A percentile compares a stretch with the other conserved stretches of the same genome.
Conservation (phyloP, 2,113 vertebrate species). For the Triplophysa siluroides region DNA sequence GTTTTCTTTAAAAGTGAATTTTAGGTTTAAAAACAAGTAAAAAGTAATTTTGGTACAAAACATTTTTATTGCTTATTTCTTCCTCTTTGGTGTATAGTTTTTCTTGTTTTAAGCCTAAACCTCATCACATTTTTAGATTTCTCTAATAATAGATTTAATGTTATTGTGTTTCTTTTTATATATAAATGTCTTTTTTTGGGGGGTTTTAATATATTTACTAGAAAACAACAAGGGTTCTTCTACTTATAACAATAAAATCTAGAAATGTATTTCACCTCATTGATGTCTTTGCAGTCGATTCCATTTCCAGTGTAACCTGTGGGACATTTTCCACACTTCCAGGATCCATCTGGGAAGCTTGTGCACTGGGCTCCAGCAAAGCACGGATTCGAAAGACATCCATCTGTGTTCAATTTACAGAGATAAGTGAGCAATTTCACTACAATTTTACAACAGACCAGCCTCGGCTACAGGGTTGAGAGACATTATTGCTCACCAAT, state of each 20-base stretch:
- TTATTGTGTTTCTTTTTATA: too few species aligned
- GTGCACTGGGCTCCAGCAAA: slow-evolving; percentile 89
- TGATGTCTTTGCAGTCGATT: slow-evolving; percentile 86
- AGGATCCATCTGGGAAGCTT: slow-evolving; percentile 91
- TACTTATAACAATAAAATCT: too few species aligned
- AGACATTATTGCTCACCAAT: slow-evolving; percentile 64
- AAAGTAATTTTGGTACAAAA: too few species aligned
- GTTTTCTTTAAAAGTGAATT: too few species aligned
- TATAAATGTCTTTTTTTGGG: too few species aligned
- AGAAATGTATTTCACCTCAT: slow-evolving; percentile 81
- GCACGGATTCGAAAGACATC: slow-evolving; percentile 96
- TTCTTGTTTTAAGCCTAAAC: too few species aligned
- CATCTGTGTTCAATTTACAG: slow-evolving; percentile 76
- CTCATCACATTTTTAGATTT: too few species aligned
- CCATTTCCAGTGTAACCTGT: slow-evolving; percentile 90
- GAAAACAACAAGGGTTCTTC: too few species aligned
- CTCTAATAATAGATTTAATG: too few species aligned
- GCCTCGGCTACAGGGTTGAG: not conserved
- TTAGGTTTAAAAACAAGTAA: too few species aligned
- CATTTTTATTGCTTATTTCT: too few species aligned
- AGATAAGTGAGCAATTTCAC: not conserved
- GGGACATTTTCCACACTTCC: slow-evolving; percentile 95
- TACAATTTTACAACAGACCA: not conserved
- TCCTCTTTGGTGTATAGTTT: too few species aligned
- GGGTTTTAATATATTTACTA: not conserved